Evolutionary conservation across 2,888 invertebrate species (phyloP), one percentile per base, ranked within the genome.

Genomic region (Orchesella flavescens): DNA sequence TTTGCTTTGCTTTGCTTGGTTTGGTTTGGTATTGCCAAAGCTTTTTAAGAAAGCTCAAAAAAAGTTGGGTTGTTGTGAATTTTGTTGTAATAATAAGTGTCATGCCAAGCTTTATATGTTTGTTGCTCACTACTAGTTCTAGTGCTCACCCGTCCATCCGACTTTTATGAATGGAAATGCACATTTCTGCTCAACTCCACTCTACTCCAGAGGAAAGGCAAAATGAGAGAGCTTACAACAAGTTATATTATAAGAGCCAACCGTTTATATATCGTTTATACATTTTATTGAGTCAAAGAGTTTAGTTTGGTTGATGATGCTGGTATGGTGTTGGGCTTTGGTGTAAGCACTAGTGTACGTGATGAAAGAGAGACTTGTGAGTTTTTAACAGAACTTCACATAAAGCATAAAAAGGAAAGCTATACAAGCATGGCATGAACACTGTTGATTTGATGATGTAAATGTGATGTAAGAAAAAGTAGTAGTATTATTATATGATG

Each of bases 151-250:
- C 23, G 66, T 55, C 55, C 55, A 53, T 53, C 55, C 53, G 49
- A 34, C 46, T 43, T 72, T 79, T 66, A 79, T 79, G 79, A 79
- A 79, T 79, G 79, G 63, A 72, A 79, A 71, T 71, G 78, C 71
- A 78, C 34, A 78, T 69, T 68, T 57, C 17, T 53, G 12, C 77
- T 23, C n/a, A n/a, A n/a, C n/a, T n/a, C n/a, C n/a, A n/a, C 34
- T 66, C n/a, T 68, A 69, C 69, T 69, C 69, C 69, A 78, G 59
- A 69, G n/a, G 65, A 44, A 19, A 34, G 9, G 34, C 4, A 17
- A 55, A 49, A 43, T 19, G 59, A 43, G 55, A 63, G 34, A 71
- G 68, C 59, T 53, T 15, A 53, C 15, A 53, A 34, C 34, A 4
- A 34, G 3, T 4, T 4, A 2, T 7, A 34, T 34, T 34, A 34